Conservation (phyloP, 2,797 vertebrate species). For the Micromesistius poutassou region DNA sequence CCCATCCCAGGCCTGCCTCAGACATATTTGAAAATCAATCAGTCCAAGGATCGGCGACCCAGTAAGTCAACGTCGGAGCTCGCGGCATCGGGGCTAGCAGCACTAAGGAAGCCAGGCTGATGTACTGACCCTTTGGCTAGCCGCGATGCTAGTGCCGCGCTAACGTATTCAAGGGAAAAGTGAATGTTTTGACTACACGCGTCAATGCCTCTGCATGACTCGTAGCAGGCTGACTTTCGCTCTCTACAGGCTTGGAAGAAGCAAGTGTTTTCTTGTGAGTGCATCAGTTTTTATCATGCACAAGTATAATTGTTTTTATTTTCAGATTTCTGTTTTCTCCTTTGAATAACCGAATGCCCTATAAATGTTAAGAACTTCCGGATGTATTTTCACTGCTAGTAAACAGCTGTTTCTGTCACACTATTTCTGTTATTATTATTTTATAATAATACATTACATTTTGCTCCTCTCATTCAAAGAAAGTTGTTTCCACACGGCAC, state of each 20-base stretch:
- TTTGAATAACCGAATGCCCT: not conserved
- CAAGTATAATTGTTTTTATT: not conserved
- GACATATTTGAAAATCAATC: constrained; percentile 57
- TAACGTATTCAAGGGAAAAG: not conserved
- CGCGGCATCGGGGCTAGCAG: too few species aligned
- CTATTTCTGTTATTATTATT: too few species aligned
- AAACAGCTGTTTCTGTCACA: not conserved
- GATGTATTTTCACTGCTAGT: not conserved
- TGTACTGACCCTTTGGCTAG: too few species aligned
- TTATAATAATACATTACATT: too few species aligned
- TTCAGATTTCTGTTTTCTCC: not conserved
- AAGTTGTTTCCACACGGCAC: not conserved
- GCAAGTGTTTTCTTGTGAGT: not conserved
- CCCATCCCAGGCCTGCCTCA: constrained; percentile 13
- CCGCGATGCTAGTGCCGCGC: too few species aligned
- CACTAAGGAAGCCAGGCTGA: not conserved
- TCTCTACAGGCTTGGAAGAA: too few species aligned
- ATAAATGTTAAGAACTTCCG: not conserved
- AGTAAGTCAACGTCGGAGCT: constrained; percentile 37
- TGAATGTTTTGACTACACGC: not conserved
- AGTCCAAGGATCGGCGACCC: constrained; percentile 29
- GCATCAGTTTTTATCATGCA: too few species aligned
- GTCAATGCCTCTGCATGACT: not conserved
- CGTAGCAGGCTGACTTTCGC: not conserved
- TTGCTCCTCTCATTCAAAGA: not conserved